phyloP scores from a whole-genome alignment of 2,888 invertebrate genomes.

The Athalia circularis region DNA sequence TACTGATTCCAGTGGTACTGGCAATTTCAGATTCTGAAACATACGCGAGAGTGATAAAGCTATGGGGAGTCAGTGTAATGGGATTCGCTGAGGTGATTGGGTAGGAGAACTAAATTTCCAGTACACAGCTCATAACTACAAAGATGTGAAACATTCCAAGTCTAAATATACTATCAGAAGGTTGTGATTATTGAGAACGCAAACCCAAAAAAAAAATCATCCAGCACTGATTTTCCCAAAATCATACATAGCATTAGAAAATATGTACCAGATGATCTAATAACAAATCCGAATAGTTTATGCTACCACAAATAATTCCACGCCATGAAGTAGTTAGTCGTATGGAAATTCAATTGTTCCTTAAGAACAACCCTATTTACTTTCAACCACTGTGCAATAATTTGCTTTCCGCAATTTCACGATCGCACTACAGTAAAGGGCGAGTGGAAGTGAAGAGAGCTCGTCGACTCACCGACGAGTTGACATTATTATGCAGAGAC shows the following conservation, averaged over 20 bases:
- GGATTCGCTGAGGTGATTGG: neutral
- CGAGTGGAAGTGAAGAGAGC: slow-evolving; percentile 36
- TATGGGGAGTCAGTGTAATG: neutral
- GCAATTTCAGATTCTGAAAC: slow-evolving; percentile 27
- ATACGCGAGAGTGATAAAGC: slow-evolving; percentile 12
- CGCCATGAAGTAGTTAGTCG: slow-evolving; percentile 13
- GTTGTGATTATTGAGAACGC: too few relatives aligned
- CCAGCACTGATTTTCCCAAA: too few relatives aligned
- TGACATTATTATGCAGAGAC: slow-evolving; percentile 44
- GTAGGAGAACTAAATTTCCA: neutral
- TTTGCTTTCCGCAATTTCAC: slow-evolving; percentile 37
- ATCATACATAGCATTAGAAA: too few relatives aligned
- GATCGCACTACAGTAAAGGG: slow-evolving; percentile 16
- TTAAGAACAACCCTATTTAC: slow-evolving; percentile 36
- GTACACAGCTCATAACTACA: too few relatives aligned
- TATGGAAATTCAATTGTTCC: slow-evolving; percentile 39
- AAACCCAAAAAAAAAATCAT: too few relatives aligned
- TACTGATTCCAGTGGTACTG: slow-evolving; percentile 21
- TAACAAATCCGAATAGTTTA: too few relatives aligned
- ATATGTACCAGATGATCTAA: too few relatives aligned
- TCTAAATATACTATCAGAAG: too few relatives aligned
- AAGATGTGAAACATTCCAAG: too few relatives aligned
- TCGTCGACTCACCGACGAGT: slow-evolving; percentile 42
- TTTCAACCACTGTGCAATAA: slow-evolving; percentile 37
- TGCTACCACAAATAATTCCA: neutral